Evolutionary conservation across 64 coral and sea anemone species (phyloP).

Genomic region (Astreopora myriophthalma): DNA sequence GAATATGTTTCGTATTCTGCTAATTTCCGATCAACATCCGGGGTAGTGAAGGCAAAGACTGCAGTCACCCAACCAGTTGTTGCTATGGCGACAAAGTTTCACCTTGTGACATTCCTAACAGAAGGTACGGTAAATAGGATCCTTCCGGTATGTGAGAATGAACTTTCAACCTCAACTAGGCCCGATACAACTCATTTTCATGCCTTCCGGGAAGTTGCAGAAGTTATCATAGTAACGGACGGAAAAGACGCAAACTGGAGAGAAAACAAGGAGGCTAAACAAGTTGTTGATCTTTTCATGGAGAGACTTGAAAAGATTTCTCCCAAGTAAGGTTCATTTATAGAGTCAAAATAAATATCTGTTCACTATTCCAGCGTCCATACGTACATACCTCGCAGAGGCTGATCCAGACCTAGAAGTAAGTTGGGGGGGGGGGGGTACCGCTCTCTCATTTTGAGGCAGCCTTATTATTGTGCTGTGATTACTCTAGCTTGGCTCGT

Average conservation of each 20-base stretch:
- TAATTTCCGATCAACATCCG: neutral
- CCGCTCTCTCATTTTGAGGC: too few relatives aligned
- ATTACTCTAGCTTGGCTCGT: too few relatives aligned
- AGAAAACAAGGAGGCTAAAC: neutral
- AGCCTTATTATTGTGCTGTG: too few relatives aligned
- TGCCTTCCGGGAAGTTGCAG: neutral
- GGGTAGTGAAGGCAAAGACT: neutral
- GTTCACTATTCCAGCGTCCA: neutral
- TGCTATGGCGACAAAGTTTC: neutral
- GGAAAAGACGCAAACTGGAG: constrained; percentile 2
- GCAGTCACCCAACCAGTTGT: neutral
- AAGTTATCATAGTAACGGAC: neutral
- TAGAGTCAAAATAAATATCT: neutral
- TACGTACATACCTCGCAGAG: too few relatives aligned
- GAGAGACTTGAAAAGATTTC: constrained; percentile 36
- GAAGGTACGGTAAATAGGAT: neutral
- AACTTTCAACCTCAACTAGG: neutral
- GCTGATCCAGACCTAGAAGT: too few relatives aligned
- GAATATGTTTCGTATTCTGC: constrained; percentile 40
- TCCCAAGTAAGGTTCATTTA: constrained; percentile 11
- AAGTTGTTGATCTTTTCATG: constrained; percentile 43
- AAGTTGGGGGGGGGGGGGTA: too few relatives aligned
- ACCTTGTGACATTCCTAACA: constrained; percentile 46
- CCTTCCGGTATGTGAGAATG: constrained; percentile 2
- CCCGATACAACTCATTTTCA: neutral